Evolutionary conservation across 2,797 vertebrate genomes (phyloP), one percentile per base, ranked within the genome.

Genomic region (Staurois parvus): DNA sequence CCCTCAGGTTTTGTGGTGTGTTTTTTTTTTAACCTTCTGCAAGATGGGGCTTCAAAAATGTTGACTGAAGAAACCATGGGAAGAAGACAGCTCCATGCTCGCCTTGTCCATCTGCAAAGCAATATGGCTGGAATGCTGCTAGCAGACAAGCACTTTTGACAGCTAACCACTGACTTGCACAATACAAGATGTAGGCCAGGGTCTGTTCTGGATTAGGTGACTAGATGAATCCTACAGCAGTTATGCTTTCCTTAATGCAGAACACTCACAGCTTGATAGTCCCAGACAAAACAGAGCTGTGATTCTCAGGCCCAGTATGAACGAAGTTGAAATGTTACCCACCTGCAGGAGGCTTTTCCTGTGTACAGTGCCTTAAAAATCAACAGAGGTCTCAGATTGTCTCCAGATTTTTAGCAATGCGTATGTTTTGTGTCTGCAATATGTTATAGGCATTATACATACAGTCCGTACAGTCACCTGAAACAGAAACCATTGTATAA

Each of bases 201-300:
- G 83, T 88, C 88, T 89, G 83, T 78, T 67, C 88, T 89, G 78
- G 70, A 80, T 88, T 89, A 89, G 66, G 72, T 85, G 86, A 85
- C 85, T 67, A 59, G 52, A 59, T 78, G 66, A 89, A 87, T 0
- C 0, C 66, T 85, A 79, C 87, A 83, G 78, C 78, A 90, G 83
- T 83, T 87, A 89, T 56, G n/a, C 52, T 89, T 88, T 75, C 66
- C 81, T 85, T 91, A 88, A 90, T 1, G 10, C 81, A 91, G 79
- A 91, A 52, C 85, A 90, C 88, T 72, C 84, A 48, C 76, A 56
- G 48, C 77, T 88, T 87, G 81, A 88, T 66, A 83, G 79, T 85
- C 69, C 81, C 84, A 87, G 86, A 90, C 85, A 90, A 91, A 87
- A 87, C 74, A 84, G 9, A 84, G 70, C 84, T 88, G 62, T 79